These are phyloP conservation scores for Trididemnum clinides DNA, from an alignment of 23 tunicate species.

Conservation along the genomic window DNA sequence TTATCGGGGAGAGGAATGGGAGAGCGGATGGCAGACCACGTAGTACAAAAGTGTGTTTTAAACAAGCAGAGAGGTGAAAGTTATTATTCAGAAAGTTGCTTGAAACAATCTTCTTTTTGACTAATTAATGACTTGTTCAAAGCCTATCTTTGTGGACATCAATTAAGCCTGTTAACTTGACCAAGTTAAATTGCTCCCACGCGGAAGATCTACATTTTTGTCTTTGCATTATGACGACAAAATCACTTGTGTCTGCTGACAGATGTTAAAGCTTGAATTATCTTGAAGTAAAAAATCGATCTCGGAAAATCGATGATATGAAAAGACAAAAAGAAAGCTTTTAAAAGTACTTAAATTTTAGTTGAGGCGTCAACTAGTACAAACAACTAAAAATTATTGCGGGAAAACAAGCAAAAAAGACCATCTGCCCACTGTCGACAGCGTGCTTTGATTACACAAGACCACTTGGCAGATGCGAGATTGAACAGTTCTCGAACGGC, in stretches of 20 bases:
- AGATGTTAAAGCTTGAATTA: constrained; percentile 51
- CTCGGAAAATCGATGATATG: not conserved
- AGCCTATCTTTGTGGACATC: too few species aligned
- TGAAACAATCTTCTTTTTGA: too few species aligned
- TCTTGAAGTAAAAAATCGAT: constrained; percentile 38
- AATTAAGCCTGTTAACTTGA: too few species aligned
- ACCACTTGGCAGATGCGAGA: not conserved
- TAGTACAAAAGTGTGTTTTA: too few species aligned
- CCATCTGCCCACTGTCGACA: not conserved
- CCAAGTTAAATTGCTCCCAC: constrained; percentile 40
- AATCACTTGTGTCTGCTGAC: constrained; percentile 49
- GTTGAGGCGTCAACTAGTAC: constrained; percentile 24
- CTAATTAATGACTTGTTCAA: too few species aligned
- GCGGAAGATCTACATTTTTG: not conserved
- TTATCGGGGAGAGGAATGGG: too few species aligned
- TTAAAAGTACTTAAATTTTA: not conserved
- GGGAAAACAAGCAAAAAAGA: not conserved
- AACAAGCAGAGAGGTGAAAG: too few species aligned
- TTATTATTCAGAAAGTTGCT: too few species aligned
- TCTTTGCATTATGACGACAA: constrained; percentile 37
- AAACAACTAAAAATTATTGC: not conserved
- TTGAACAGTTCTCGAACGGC: not conserved
- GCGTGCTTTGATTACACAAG: not conserved
- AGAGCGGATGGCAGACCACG: too few species aligned
- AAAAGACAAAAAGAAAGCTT: not conserved